phyloP scores from a whole-genome alignment of 2,888 invertebrate genomes.

The Chloromyia formosa region DNA sequence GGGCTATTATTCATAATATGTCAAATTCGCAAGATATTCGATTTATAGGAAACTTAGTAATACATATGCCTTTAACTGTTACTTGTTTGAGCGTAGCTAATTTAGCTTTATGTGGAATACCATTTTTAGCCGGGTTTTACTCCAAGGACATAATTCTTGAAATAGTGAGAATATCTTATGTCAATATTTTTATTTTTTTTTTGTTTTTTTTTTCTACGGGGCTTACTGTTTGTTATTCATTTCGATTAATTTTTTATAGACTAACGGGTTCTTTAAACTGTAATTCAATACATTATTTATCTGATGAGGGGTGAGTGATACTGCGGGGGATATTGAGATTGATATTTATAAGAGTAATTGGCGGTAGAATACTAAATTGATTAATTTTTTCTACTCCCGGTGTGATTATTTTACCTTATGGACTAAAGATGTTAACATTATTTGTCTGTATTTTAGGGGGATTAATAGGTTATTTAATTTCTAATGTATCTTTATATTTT shows the following conservation, averaged over 20 bases:
- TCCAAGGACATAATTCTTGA: constrained; percentile 73
- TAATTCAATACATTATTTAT: constrained; percentile 57
- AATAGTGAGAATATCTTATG: constrained; percentile 56
- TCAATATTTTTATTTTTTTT: neutral
- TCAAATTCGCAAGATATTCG: constrained; percentile 75
- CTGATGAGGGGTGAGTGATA: constrained; percentile 66
- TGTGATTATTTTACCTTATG: constrained; percentile 67
- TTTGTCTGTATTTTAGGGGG: constrained; percentile 65
- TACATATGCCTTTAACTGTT: constrained; percentile 67
- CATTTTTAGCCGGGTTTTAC: constrained; percentile 74
- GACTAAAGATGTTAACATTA: constrained; percentile 68
- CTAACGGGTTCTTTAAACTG: constrained; percentile 66
- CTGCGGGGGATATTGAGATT: constrained; percentile 64
- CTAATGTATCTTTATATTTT: constrained; percentile 64
- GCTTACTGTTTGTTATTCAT: constrained; percentile 68
- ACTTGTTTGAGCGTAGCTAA: constrained; percentile 69
- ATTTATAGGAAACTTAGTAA: constrained; percentile 76
- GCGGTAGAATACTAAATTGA: constrained; percentile 66
- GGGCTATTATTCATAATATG: constrained; percentile 73
- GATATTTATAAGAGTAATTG: constrained; percentile 52
- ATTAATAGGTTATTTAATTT: constrained; percentile 64
- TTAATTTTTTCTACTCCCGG: constrained; percentile 67
- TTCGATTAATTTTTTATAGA: constrained; percentile 69
- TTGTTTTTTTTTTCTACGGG: constrained; percentile 66
- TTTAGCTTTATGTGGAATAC: constrained; percentile 71